A percentile compares a stretch with the other conserved stretches of the same genome.
phyloP scores from a whole-genome alignment of 2,888 invertebrate genomes.

The Acheta domesticus region DNA sequence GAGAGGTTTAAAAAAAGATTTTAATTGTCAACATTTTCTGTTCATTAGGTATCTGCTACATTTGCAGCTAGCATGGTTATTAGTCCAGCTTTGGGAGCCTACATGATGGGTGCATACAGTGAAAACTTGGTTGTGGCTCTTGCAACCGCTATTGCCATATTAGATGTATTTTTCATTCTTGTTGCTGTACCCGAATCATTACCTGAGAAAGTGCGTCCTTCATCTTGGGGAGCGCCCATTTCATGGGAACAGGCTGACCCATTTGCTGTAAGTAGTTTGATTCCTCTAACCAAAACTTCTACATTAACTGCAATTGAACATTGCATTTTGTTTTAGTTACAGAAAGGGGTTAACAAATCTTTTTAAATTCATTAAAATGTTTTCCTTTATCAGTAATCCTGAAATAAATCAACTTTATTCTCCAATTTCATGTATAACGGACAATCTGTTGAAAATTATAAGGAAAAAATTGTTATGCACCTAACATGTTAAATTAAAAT shows the following conservation, averaged over 20 bases:
- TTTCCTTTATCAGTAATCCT: too few relatives aligned
- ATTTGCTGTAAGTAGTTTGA: conserved; percentile 64
- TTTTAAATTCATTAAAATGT: too few relatives aligned
- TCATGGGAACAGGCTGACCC: conserved; percentile 99
- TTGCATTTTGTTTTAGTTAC: too few relatives aligned
- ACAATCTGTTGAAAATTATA: too few relatives aligned
- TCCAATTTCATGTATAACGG: too few relatives aligned
- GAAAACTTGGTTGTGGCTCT: conserved; percentile 84
- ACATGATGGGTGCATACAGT: conserved; percentile 80
- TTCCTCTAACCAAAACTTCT: background rate
- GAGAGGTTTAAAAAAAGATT: too few relatives aligned
- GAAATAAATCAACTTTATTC: too few relatives aligned
- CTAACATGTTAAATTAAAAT: too few relatives aligned
- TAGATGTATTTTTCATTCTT: conserved; percentile 97
- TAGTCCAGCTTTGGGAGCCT: conserved; percentile 92
- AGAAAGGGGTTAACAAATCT: too few relatives aligned
- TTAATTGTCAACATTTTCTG: background rate
- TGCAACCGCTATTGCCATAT: conserved; percentile 90
- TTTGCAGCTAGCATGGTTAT: conserved; percentile 99
- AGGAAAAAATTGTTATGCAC: too few relatives aligned
- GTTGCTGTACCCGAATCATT: conserved; percentile 98
- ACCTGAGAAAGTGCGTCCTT: conserved; percentile 83
- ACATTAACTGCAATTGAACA: background rate
- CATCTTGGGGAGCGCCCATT: conserved; percentile 80
- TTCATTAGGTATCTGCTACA: conserved; percentile 77